phyloP scores from a whole-genome alignment of 2,888 invertebrate species.

The Nematopogon swammerdamellus region DNA sequence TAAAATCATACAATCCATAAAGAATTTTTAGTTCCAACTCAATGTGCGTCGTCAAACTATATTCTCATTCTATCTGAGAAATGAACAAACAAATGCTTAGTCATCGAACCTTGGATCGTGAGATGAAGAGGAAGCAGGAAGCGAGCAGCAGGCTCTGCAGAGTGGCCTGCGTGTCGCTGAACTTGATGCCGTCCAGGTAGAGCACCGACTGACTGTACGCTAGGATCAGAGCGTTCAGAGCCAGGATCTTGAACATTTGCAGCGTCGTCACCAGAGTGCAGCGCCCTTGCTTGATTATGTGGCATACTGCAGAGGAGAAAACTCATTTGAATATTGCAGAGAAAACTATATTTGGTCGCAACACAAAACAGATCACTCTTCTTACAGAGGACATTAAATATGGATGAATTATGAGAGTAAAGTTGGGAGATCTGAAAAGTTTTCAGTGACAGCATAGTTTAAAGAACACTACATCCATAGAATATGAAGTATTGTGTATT shows the following conservation, averaged over 20 bases:
- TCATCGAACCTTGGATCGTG: constrained; percentile 97
- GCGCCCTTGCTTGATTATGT: constrained; percentile 98
- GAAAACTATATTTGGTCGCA: constrained; percentile 2
- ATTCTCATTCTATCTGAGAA: too few species aligned
- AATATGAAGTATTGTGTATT: too few species aligned
- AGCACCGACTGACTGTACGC: constrained; percentile 99
- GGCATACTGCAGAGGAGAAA: constrained; percentile 75
- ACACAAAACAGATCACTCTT: constrained; percentile 3
- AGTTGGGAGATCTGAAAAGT: neutral
- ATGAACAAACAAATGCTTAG: too few species aligned
- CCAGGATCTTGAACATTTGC: constrained; percentile 99
- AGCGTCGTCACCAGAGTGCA: constrained; percentile 98
- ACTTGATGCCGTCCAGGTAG: constrained; percentile 96
- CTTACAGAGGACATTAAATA: too few species aligned
- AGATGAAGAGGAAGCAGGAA: constrained; percentile 97
- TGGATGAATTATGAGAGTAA: too few species aligned
- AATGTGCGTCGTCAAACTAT: too few species aligned
- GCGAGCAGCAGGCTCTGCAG: constrained; percentile 94
- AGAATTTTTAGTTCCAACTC: too few species aligned
- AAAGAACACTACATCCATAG: too few species aligned
- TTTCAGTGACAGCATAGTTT: too few species aligned
- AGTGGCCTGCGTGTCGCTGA: constrained; percentile 97
- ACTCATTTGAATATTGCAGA: too few species aligned
- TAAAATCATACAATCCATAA: too few species aligned
- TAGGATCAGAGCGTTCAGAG: constrained; percentile 93